Conservation (phyloP, 2,888 invertebrate species). For the Meganola albula region DNA sequence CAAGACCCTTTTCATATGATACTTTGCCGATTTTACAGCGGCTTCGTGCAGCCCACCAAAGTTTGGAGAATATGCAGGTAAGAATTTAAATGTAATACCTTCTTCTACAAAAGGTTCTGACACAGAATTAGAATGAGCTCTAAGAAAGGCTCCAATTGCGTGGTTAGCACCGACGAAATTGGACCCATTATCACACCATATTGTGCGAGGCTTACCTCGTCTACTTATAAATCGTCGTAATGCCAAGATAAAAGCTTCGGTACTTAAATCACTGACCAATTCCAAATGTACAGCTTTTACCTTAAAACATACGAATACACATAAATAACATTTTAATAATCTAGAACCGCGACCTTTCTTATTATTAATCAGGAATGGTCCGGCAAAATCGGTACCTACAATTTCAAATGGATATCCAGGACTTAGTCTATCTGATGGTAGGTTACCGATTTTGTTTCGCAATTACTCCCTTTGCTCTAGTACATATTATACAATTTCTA, state of each 20-base stretch:
- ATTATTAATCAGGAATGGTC: not conserved
- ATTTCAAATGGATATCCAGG: too few relatives aligned
- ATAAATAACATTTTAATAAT: conserved; percentile 1
- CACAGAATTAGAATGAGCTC: too few relatives aligned
- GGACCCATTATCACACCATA: not conserved
- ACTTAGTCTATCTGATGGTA: too few relatives aligned
- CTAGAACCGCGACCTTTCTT: not conserved
- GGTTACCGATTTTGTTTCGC: not conserved
- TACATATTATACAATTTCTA: not conserved
- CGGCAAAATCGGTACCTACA: not conserved
- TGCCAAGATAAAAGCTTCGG: not conserved
- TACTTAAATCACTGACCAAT: not conserved
- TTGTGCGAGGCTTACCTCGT: not conserved
- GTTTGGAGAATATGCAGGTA: too few relatives aligned
- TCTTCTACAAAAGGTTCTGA: too few relatives aligned
- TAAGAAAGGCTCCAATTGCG: not conserved
- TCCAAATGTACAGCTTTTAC: not conserved
- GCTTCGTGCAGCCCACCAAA: too few relatives aligned
- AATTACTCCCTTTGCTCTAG: not conserved
- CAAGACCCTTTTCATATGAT: too few relatives aligned
- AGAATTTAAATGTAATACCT: too few relatives aligned
- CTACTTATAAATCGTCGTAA: not conserved
- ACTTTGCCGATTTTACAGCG: too few relatives aligned
- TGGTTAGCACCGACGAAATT: not conserved
- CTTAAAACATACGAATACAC: not conserved